Percentiles rank a stretch among this genome's conserved stretches.
Evolutionary conservation across 2,888 invertebrate species (phyloP).

Genomic region (Ochropleura plecta): DNA sequence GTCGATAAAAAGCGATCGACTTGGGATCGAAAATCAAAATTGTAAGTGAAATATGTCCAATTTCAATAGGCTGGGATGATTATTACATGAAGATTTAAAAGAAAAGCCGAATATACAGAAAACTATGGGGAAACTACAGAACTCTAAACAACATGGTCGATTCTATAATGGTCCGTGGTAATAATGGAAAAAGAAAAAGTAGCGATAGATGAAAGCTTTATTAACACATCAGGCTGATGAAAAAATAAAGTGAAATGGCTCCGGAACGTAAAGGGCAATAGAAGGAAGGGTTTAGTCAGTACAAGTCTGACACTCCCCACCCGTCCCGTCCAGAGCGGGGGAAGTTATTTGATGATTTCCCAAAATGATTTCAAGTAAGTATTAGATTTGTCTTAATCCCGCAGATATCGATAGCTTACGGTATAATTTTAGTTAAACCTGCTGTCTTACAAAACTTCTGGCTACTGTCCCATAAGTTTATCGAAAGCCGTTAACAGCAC

Average conservation of each 20-base stretch:
- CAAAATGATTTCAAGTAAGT: neutral
- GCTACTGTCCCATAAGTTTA: conserved; percentile 38
- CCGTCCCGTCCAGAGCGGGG: too few relatives aligned
- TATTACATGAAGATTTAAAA: neutral
- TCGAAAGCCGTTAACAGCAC: conserved; percentile 25
- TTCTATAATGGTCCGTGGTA: neutral
- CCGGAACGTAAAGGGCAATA: too few relatives aligned
- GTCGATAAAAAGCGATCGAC: neutral
- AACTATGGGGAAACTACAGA: too few relatives aligned
- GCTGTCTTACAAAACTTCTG: conserved; percentile 25
- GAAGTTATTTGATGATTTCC: too few relatives aligned
- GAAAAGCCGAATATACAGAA: neutral
- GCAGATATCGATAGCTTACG: neutral
- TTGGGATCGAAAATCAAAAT: neutral
- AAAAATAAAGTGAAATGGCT: too few relatives aligned
- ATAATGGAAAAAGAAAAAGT: neutral
- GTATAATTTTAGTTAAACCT: conserved; percentile 16
- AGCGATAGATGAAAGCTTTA: conserved; percentile 2
- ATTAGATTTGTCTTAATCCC: conserved; percentile 1
- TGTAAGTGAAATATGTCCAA: neutral
- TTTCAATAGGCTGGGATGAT: neutral
- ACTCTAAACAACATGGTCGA: neutral
- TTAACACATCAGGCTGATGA: neutral
- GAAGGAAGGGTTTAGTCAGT: too few relatives aligned
- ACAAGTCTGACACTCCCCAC: too few relatives aligned